Evolutionary conservation across 2,113 vertebrate species (phyloP), one percentile per base, ranked within the genome.

Genomic region (Andinoacara biseriatus): DNA sequence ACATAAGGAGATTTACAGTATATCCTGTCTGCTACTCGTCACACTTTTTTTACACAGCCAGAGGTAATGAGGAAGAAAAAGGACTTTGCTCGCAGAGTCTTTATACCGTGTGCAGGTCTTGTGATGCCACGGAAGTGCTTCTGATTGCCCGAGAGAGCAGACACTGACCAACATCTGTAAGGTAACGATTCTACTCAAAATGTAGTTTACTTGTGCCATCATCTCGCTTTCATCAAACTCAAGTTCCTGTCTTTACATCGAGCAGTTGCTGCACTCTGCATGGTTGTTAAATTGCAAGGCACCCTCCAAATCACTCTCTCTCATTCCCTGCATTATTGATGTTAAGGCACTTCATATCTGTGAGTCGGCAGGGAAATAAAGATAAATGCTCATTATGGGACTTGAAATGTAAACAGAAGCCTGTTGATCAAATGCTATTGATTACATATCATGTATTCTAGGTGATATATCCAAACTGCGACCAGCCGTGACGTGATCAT

Each of bases 71-170:
- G 90, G 85, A 92, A 91, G 89, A 74, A 86, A 76, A 86, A 6
- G 95, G 94, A 96, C 95, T 96, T 96, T 95, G 94, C 60, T 89
- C 94, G 15, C 24, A 35, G 26, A 74, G 13, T 40, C 61, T 78
- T 62, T 54, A 54, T 10, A 26, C 29, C 49, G 29, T 85, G 90
- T 80, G 82, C 31, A 18, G 46, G 79, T 92, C 93, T 93, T 91
- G 94, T 95, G 94, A 95, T 91, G 78, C 65, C 40, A 74, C 29
- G 2, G 72, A 91, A 78, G 59, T 58, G 58, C 46, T 31, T 80
- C 81, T 74, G 81, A 81, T 43, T 22, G 75, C 58, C 58, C 24
- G 79, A 40, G 58, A 24, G 84, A 86, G 57, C 80, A 76, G 85
- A 90, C 89, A 24, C 38, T 8, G 72, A 43, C 20, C 20, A 57